Evolutionary conservation across 2,113 vertebrate species (phyloP).

Genomic region (Syngnathus typhle): DNA sequence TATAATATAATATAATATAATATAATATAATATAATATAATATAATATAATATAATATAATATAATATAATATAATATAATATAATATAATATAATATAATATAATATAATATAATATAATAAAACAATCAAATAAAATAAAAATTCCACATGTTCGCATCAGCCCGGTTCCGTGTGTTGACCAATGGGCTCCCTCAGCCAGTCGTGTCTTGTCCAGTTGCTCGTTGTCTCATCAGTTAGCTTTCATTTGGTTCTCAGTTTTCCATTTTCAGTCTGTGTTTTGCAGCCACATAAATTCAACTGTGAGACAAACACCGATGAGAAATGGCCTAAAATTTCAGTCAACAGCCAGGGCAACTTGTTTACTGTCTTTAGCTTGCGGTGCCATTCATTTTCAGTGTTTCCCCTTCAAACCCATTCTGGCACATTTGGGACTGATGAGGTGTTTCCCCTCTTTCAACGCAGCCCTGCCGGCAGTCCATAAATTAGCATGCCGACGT

Average conservation of each 20-base stretch:
- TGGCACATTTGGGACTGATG: not conserved
- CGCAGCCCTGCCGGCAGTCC: conserved; percentile 48
- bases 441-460: conserved; percentile 3
- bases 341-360: not conserved
- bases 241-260: not conserved
- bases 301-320: not conserved
- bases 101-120: no score
- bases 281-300: not conserved
- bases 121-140: no score
- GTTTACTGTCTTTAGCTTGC: not conserved
- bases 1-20: no score
- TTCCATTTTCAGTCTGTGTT: not conserved
- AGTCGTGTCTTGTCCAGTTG: no score
- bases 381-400: not conserved
- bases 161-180: no score
- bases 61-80: no score
- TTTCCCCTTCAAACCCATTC: not conserved
- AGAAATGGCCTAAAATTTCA: not conserved
- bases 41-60: no score
- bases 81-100: no score
- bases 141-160: no score
- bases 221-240: no score
- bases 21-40: no score
- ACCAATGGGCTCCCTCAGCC: no score
- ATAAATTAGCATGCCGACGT: conserved; percentile 63